Base-by-base conservation (phyloP, 2,888 invertebrate species). In the Eupithecia subumbrata region DNA sequence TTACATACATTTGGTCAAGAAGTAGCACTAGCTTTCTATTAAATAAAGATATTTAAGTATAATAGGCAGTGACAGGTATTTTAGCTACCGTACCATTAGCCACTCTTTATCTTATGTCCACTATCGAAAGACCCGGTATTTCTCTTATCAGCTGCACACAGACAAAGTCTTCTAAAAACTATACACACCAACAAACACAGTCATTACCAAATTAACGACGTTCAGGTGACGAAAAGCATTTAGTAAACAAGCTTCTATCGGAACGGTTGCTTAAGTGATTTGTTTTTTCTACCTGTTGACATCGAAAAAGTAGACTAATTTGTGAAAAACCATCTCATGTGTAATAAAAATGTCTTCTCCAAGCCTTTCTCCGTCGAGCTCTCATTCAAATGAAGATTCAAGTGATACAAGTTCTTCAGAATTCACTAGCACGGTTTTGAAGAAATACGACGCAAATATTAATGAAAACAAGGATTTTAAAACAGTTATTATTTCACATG, bases 201-300 rank as follows among this genome's bases (percentile, higher is more conserved):
- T 91, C 92, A 94, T 94, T 95, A 94, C 91, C 89, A 92, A 94
- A 94, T 94, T 93, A 93, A 94, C 92, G 89, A 90, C 85, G 88
- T 87, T 85, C 91, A 93, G 93, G 93, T 94, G 90, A 92, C 91
- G 88, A 92, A 93, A 92, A 91, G 87, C 92, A 94, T 93, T 94
- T 93, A 88, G 93, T 94, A 91, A 93, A 95, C 91, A 93, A 92
- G 86, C 79, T 86, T 90, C 91, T 88, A 85, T 88, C 88, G 76
- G 88, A 85, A 83, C 90, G 88, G 94, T 90, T 92, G 92, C 86
- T 79, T 89, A 84, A 84, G 85, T 89, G 84, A 85, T 86, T 86
- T 80, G 66, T 71, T 79, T 68, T 22, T 67, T 34, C 37, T 67
- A n/a, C 18, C 9, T 25, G 22, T 60, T 25, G 25, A 25, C 5